Base-by-base conservation (phyloP, 2,113 vertebrate species). In the Columba janthina region DNA sequence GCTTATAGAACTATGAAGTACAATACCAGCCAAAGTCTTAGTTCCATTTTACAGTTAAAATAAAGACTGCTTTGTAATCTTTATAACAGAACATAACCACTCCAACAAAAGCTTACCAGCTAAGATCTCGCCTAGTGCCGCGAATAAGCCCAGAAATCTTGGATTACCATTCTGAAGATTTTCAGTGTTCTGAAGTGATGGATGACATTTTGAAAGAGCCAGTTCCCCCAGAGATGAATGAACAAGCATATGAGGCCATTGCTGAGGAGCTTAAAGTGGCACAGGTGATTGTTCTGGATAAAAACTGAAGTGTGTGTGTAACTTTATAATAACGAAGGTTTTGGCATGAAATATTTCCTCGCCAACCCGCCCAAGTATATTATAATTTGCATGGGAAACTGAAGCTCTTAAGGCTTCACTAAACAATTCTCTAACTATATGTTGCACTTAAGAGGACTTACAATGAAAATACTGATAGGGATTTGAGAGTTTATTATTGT, bases 41-140 rank as follows among this genome's bases (percentile, higher is more conserved):
- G 38, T 77, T 48, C 50, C 31, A 28, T 83, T 89, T 81, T 76
- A 24, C n/a, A 46, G 42, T 46, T 94, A 44, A 94, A 40, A 66
- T 90, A 79, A 88, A 93, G 25, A 32, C 50, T 77, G 34, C 70
- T 69, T 73, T 73, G 61, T 93, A 16, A n/a, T 80, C 72, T 91
- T 85, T 91, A 1, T 53, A 85, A 60, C 95, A 99, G 99, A 99
- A 95, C 88, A 98, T 99, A 93, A 98, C 98, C 16, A 99, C 99
- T 2, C 99, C 99, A 65, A 99, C 99, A 20, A 99, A 98, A 96
- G 95, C 98, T 4, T 99, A 98, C 95, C 98, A 99, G 88, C 96
- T 99, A 53, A 97, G 98, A 18, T 98, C 98, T 74, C 98, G 97
- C 51, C n/a, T 98, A 3, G 94, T 98, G 74, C 96, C 98, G 0